Evolutionary conservation across 2,113 vertebrate species (phyloP).

Genomic region (Enhydra lutris): DNA sequence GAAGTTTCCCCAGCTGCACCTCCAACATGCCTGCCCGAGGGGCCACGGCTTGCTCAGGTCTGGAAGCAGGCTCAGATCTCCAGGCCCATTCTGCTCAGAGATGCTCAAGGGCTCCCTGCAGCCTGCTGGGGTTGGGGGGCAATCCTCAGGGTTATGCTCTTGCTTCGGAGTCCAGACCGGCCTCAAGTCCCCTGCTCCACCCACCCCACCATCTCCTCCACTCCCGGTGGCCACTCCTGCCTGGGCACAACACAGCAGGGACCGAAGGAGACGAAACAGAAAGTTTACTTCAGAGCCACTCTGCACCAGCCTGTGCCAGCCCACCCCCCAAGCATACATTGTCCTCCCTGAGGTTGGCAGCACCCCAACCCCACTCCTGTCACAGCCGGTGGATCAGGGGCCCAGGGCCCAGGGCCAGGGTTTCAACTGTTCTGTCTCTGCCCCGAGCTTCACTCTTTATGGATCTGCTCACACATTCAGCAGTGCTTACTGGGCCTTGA

Average conservation of each 20-base stretch:
- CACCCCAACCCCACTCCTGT: neutral
- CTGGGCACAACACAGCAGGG: fast-evolving
- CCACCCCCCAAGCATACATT: neutral
- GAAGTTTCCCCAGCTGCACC: neutral
- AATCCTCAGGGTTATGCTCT: neutral
- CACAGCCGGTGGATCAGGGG: fast-evolving
- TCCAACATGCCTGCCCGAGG: too few species aligned
- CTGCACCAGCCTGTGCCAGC: fast-evolving
- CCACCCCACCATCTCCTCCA: neutral
- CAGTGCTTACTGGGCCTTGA: too few species aligned
- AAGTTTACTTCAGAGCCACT: neutral
- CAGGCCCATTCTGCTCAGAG: neutral
- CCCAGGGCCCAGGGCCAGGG: fast-evolving
- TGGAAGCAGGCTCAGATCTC: neutral
- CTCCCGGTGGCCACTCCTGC: neutral
- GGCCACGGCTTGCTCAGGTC: neutral
- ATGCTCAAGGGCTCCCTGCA: fast-evolving
- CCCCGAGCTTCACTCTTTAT: neutral
- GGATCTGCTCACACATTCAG: neutral
- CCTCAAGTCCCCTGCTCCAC: neutral
- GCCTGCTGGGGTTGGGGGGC: too few species aligned
- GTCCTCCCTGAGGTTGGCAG: fast-evolving
- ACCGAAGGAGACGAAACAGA: neutral
- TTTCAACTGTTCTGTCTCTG: neutral
- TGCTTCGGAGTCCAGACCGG: neutral